These are phyloP conservation scores for Aptenodytes forsteri DNA, from an alignment of 2,113 vertebrate genomes.

Conservation along the genomic window DNA sequence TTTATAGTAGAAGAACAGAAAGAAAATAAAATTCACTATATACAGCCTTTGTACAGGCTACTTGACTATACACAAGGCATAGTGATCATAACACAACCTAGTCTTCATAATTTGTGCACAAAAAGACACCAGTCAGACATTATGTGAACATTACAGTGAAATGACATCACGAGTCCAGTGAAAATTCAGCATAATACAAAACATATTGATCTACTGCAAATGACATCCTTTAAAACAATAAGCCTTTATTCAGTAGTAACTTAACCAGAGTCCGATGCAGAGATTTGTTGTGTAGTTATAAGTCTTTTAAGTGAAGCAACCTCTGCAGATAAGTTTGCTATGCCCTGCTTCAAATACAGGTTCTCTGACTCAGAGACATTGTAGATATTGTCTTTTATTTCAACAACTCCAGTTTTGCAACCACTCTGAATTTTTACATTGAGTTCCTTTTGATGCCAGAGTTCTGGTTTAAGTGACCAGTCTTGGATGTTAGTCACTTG, in stretches of 20 bases:
- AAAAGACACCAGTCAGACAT: conserved; percentile 78
- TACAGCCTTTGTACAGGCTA: conserved; percentile 79
- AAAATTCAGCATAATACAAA: conserved; percentile 81
- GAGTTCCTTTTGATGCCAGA: conserved; percentile 83
- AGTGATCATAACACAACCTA: conserved; percentile 77
- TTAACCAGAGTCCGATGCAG: conserved; percentile 83
- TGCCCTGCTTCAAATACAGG: conserved; percentile 83
- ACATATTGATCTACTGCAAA: conserved; percentile 76
- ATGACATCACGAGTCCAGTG: conserved; percentile 87
- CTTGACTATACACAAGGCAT: conserved; percentile 81
- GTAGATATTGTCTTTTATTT: conserved; percentile 78
- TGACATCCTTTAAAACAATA: conserved; percentile 67
- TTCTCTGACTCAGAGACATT: conserved; percentile 79
- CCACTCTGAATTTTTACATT: conserved; percentile 73
- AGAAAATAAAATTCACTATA: conserved; percentile 78
- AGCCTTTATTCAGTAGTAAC: conserved; percentile 75
- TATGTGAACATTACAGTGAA: conserved; percentile 87
- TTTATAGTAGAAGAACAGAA: conserved; percentile 80
- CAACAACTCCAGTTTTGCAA: conserved; percentile 70
- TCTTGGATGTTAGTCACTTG: conserved; percentile 90
- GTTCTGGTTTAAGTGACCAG: conserved; percentile 86
- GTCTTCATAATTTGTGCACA: conserved; percentile 80
- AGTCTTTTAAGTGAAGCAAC: conserved; percentile 86
- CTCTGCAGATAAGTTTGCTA: conserved; percentile 82
- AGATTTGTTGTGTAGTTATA: conserved; percentile 80